Evolutionary conservation across 2,113 vertebrate genomes (phyloP).

Genomic region (Sterna hirundo): DNA sequence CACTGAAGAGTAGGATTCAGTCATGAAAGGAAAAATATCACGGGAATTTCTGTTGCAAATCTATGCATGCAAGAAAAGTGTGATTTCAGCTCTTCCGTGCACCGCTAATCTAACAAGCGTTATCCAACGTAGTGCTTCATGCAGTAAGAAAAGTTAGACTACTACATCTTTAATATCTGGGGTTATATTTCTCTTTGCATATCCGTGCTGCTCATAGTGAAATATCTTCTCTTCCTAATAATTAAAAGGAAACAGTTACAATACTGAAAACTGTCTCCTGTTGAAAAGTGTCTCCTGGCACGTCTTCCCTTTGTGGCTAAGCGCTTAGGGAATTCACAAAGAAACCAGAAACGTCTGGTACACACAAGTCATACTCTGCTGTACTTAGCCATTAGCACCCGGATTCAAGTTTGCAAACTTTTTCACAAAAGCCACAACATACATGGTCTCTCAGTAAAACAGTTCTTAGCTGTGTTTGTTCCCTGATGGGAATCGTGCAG

Average conservation of each 20-base stretch:
- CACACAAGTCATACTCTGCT: not conserved
- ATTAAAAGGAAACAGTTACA: not conserved
- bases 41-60: not conserved
- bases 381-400: not conserved
- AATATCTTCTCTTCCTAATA: not conserved
- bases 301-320: not conserved
- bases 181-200: not conserved
- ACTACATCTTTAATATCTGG: not conserved
- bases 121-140: not conserved
- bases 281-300: not conserved
- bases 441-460: fast-evolving
- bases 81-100: not conserved
- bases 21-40: not conserved
- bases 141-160: not conserved
- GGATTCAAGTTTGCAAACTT: not conserved
- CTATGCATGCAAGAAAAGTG: not conserved
- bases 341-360: not conserved
- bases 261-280: not conserved
- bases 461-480: not conserved
- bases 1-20: not conserved
- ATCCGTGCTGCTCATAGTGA: not conserved
- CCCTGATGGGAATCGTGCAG: not conserved
- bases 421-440: not conserved
- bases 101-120: not conserved
- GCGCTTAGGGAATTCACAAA: not conserved